These are phyloP conservation scores for Orthonychiurus folsomi DNA, from an alignment of 2,888 invertebrate species.

Conservation along the genomic window DNA sequence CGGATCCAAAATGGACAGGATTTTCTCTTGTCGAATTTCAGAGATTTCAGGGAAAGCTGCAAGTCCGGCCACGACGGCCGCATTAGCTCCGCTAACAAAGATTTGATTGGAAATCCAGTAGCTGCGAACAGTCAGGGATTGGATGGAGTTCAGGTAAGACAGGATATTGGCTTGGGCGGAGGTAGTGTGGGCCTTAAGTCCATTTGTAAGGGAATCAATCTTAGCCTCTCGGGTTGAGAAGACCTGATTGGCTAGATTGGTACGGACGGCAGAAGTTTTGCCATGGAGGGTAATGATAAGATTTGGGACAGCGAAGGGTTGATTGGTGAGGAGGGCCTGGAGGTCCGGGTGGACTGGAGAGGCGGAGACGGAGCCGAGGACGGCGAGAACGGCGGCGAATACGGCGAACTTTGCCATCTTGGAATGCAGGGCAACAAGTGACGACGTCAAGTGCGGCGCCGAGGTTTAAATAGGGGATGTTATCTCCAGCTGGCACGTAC, in stretches of 20 bases:
- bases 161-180: slow-evolving; percentile 2
- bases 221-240: neutral
- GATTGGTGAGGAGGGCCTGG: neutral
- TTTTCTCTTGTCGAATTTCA: slow-evolving; percentile 6
- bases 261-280: neutral
- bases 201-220: neutral
- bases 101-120: slow-evolving; percentile 7
- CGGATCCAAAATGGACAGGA: neutral
- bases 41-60: neutral
- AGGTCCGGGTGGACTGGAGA: neutral
- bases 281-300: neutral
- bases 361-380: neutral
- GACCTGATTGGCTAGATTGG: neutral
- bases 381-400: neutral
- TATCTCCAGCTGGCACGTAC: too few relatives aligned
- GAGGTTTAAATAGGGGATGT: too few relatives aligned
- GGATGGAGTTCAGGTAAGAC: neutral
- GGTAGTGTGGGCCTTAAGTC: neutral
- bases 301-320: neutral
- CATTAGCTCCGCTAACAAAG: neutral
- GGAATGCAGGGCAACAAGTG: too few relatives aligned
- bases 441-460: too few relatives aligned
- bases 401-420: slow-evolving; percentile 3
- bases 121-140: neutral
- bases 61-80: neutral